Base-by-base conservation (phyloP, 2,888 invertebrate species). In the Chirona hameri region DNA sequence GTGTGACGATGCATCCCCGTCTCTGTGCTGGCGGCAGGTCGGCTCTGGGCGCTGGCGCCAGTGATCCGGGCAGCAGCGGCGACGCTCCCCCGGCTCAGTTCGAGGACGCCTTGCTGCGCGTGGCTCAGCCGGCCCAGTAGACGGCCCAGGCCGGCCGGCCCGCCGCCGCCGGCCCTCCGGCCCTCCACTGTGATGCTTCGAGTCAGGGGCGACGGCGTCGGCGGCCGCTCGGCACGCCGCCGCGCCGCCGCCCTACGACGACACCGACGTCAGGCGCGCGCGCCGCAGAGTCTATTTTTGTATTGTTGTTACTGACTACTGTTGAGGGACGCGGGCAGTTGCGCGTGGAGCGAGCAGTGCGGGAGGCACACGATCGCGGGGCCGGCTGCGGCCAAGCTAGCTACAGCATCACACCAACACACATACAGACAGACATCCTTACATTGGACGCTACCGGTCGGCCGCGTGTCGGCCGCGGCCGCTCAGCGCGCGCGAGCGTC, bases 211-310 rank as follows among this genome's bases (percentile, higher is more conserved):
- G 72, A 29, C 69, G 27, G 29, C 60, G 60, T 24, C 60, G 60
- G 60, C 60, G 60, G 60, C 60, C 60, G 60, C 5, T 10, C 72
- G 31, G 15, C 65, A 12, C 18, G 57, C 57, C 57, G 10, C 65
- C 65, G n/a, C 65, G 10, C n/a, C n/a, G 4, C 65, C 65, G 65
- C 24, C 69, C 27, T 7, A 29, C 72, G 72, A 14, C 72, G 72
- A 2, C 5, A 0, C 72, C 29, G 27, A 12, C 72, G 31, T 12
- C 69, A 4, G 31, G 14, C 72, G 31, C 72, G 72, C 72, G 72
- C 29, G 72, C 72, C 29, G 14, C 15, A 72, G 72, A 72, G 72
- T 72, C 72, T 72, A 72, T 72, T 72, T 72, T 72, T 72, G 72
- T 72, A 72, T 72, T 29, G 69, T 69, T 72, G 72, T 72, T 72